These are phyloP conservation scores for Lasioglossum baleicum DNA, from an alignment of 1,140 invertebrate species.

Conservation along the genomic window DNA sequence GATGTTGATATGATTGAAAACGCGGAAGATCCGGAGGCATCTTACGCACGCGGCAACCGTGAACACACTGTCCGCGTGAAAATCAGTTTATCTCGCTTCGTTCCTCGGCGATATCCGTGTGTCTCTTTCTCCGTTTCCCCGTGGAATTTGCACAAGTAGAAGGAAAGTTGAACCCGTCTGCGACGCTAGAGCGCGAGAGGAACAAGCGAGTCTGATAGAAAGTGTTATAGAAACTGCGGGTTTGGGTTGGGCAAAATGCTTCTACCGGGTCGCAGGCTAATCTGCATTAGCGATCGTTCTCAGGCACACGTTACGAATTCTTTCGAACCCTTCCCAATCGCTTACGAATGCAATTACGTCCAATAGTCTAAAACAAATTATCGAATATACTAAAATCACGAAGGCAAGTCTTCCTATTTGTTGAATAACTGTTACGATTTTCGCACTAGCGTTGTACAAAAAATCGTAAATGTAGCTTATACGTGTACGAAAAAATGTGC, in stretches of 20 bases:
- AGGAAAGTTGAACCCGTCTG: conserved; percentile 38
- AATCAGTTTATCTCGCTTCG: background rate
- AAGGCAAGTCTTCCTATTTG: too few relatives aligned
- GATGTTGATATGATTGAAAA: background rate
- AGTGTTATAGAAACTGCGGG: conserved; percentile 4
- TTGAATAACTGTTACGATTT: too few relatives aligned
- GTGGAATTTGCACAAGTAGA: background rate
- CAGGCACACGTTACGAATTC: too few relatives aligned
- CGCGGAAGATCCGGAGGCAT: conserved; percentile 14
- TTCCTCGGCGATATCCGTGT: background rate
- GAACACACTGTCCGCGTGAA: background rate
- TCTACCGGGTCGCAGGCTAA: background rate
- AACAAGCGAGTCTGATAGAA: conserved; percentile 43
- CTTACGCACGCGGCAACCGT: background rate
- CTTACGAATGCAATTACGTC: too few relatives aligned
- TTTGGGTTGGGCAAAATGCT: conserved; percentile 4
- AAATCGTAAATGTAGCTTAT: too few relatives aligned
- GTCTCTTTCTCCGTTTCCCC: conserved; percentile 2
- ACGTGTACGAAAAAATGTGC: too few relatives aligned
- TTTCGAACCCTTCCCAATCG: too few relatives aligned
- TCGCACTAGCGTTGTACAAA: too few relatives aligned
- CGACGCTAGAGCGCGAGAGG: conserved; percentile 6
- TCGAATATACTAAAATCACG: too few relatives aligned
- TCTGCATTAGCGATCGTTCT: too few relatives aligned
- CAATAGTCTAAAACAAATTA: too few relatives aligned